Evolutionary conservation across 2,888 invertebrate genomes (phyloP).

Genomic region (Xestia xanthographa): DNA sequence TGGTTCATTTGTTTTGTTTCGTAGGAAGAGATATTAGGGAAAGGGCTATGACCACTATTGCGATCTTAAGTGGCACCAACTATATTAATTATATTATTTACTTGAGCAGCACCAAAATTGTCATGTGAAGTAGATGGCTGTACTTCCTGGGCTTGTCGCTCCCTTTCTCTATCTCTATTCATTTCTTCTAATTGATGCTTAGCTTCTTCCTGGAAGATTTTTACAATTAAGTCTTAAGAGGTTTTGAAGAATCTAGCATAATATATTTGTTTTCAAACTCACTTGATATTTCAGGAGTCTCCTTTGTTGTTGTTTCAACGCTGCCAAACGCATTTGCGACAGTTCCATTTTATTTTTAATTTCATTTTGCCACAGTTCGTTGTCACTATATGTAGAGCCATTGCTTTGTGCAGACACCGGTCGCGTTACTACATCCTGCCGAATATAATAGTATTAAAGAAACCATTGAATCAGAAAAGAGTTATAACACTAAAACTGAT

Average conservation of each 20-base stretch:
- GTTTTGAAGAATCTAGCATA: background rate
- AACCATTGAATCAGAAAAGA: slow-evolving; percentile 17
- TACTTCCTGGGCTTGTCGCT: slow-evolving; percentile 82
- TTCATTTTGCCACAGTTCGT: slow-evolving; percentile 90
- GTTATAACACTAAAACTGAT: slow-evolving; percentile 34
- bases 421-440: slow-evolving; percentile 86
- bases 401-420: slow-evolving; percentile 89
- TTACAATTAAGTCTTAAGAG: background rate
- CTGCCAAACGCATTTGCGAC: slow-evolving; percentile 90
- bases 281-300: slow-evolving; percentile 88
- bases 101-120: slow-evolving; percentile 81
- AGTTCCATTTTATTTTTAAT: slow-evolving; percentile 92
- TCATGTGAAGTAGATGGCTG: slow-evolving; percentile 84
- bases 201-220: slow-evolving; percentile 84
- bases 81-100: too few relatives aligned
- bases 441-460: slow-evolving; percentile 53
- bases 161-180: slow-evolving; percentile 80
- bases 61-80: too few relatives aligned
- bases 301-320: slow-evolving; percentile 91
- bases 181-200: slow-evolving; percentile 88
- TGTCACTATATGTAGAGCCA: slow-evolving; percentile 88
- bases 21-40: too few relatives aligned
- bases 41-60: too few relatives aligned
- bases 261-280: background rate
- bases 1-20: too few relatives aligned